Conservation (phyloP, 2,797 vertebrate genomes). For the Petrocephalus schoutedeni region DNA sequence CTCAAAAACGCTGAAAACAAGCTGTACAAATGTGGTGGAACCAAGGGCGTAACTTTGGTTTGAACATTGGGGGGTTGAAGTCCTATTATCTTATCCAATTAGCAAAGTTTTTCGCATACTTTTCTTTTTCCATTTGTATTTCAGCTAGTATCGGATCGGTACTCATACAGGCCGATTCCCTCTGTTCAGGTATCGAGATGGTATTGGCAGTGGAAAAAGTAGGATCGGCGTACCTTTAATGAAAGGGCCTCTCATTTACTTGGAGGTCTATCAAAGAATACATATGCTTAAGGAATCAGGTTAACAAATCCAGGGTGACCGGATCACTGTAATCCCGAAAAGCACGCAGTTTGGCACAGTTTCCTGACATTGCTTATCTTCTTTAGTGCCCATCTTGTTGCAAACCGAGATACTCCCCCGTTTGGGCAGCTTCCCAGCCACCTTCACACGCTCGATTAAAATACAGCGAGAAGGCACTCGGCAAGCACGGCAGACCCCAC, state of each 20-base stretch:
- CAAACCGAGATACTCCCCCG: not conserved
- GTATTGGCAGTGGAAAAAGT: no score
- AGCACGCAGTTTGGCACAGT: not conserved
- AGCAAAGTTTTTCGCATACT: no score
- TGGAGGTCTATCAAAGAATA: not conserved
- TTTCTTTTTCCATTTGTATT: no score
- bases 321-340: not conserved
- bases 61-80: no score
- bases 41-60: no score
- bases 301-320: not conserved
- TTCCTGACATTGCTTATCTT: not conserved
- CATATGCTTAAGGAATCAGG: not conserved
- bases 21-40: no score
- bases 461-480: constrained; percentile 18
- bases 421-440: constrained; percentile 21
- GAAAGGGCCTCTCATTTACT: not conserved
- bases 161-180: no score
- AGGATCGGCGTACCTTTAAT: not conserved
- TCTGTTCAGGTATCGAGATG: no score
- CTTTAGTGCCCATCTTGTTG: not conserved
- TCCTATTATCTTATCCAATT: no score
- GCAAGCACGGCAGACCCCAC: constrained; percentile 14
- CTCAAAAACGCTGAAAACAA: no score
- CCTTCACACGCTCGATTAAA: constrained; percentile 22
- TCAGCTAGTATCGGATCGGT: no score